A percentile compares a stretch with the other conserved stretches of the same genome.
Conservation (phyloP, 2,113 vertebrate species). For the Oceanites oceanicus region DNA sequence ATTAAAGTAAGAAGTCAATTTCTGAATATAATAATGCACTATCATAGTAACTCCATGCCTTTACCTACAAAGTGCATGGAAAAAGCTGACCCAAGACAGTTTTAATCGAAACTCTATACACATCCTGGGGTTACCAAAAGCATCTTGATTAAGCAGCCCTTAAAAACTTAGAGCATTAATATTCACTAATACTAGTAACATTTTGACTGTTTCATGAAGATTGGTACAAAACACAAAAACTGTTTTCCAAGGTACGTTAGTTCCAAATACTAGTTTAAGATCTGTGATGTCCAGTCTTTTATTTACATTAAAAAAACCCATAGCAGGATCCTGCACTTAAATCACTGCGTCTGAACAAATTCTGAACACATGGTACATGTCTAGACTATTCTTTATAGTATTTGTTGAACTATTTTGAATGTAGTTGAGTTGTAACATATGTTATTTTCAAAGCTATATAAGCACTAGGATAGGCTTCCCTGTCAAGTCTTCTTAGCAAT, state of each 20-base stretch:
- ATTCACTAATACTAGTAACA: background rate
- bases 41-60: background rate
- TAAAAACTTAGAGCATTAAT: background rate
- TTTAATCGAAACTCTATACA: background rate
- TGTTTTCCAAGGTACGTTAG: background rate
- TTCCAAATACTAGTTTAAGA: background rate
- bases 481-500: background rate
- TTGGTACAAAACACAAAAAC: background rate
- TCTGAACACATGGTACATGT: background rate
- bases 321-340: background rate
- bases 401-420: background rate
- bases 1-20: background rate
- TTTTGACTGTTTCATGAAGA: background rate
- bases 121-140: background rate
- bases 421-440: background rate
- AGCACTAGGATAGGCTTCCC: background rate
- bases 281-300: background rate
- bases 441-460: background rate
- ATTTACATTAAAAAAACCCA: background rate
- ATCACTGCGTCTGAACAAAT: background rate
- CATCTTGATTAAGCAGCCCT: background rate
- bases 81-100: background rate
- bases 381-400: background rate
- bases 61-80: background rate
- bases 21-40: background rate